Evolutionary conservation across 1,140 invertebrate species (phyloP).

Genomic region (Drosophila serrata): DNA sequence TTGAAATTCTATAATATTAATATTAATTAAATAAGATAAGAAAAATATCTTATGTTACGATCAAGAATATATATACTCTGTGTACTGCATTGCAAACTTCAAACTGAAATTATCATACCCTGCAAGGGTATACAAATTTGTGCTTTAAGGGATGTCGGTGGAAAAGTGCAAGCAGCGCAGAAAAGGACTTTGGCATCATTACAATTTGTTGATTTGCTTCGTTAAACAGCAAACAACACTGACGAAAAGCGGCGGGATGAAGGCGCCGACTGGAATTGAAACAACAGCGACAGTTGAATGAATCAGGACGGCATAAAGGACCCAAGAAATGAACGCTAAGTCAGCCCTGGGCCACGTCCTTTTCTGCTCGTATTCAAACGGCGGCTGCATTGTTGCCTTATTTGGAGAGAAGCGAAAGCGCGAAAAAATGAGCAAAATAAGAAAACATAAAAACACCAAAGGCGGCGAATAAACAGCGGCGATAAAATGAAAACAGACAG

Average conservation of each 20-base stretch:
- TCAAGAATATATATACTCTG: too few relatives aligned
- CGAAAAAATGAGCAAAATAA: constrained; percentile 47
- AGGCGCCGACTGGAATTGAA: constrained; percentile 56
- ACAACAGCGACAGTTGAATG: constrained; percentile 63
- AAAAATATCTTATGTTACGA: too few relatives aligned
- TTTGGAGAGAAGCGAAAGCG: constrained; percentile 29
- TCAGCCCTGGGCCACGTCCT: constrained; percentile 23
- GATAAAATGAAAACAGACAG: constrained; percentile 56
- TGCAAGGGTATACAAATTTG: too few relatives aligned
- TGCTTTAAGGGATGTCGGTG: constrained; percentile 5
- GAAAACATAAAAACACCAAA: constrained; percentile 45
- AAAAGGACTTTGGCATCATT: constrained; percentile 76
- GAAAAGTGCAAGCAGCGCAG: constrained; percentile 77
- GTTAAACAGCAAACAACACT: constrained; percentile 81
- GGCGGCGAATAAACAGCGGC: constrained; percentile 42
- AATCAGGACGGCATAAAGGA: constrained; percentile 61
- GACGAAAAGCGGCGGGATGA: constrained; percentile 24
- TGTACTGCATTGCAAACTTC: too few relatives aligned
- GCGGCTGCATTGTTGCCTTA: constrained; percentile 60
- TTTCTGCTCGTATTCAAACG: constrained; percentile 53
- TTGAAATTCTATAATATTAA: too few relatives aligned
- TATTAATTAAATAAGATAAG: too few relatives aligned
- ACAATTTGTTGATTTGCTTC: constrained; percentile 84
- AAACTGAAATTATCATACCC: too few relatives aligned
- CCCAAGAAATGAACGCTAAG: constrained; percentile 40